Evolutionary conservation across 2,888 invertebrate genomes (phyloP), one percentile per base, ranked within the genome.

Genomic region (Candidula unifasciata): DNA sequence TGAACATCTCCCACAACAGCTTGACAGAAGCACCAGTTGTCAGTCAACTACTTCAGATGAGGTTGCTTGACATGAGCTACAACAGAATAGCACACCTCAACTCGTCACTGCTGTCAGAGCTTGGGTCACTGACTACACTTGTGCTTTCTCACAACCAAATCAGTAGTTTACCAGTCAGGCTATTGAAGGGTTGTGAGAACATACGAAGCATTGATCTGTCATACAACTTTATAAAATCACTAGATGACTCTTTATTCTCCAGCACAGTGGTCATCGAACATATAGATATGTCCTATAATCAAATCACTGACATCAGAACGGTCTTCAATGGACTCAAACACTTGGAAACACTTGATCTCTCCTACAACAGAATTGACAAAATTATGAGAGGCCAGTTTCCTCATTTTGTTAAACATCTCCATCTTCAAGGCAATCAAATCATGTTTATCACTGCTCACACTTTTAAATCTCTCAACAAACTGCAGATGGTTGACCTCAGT

Each of bases 401-500:
- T 0, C 81, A 86, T n/a, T 85, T 87, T 3, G 37, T 91, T 16
- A 87, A 89, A 85, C 87, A 86, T 78, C 69, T 91, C 0, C 88
- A 91, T 79, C 79, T 91, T 24, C 87, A 88, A 3, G 66, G 87
- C 35, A 91, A 91, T 76, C 68, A 84, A 3, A 88, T 91, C 27
- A 80, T 82, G 2, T 84, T 86, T 52, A 88, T 91, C 60, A 87
- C 89, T 2, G 88, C 87, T 24, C 85, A 87, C 64, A 89, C 91
- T 27, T 91, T 91, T 84, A 87, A 88, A 69, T 88, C 89, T 44
- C 82, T 90, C 33, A 71, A 79, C 33, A 80, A 85, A 33, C 81
- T 91, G 0, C 85, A 87, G 68, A 86, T 83, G 66, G 88, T 91
- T 21, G 87, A 89, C 66, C 82, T 91, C 21, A 85, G 88, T 21